Percentiles rank a stretch among this genome's conserved stretches.
These are phyloP conservation scores for Phalacrocorax pelagicus DNA, from an alignment of 2,113 vertebrate genomes.

Conservation along the genomic window DNA sequence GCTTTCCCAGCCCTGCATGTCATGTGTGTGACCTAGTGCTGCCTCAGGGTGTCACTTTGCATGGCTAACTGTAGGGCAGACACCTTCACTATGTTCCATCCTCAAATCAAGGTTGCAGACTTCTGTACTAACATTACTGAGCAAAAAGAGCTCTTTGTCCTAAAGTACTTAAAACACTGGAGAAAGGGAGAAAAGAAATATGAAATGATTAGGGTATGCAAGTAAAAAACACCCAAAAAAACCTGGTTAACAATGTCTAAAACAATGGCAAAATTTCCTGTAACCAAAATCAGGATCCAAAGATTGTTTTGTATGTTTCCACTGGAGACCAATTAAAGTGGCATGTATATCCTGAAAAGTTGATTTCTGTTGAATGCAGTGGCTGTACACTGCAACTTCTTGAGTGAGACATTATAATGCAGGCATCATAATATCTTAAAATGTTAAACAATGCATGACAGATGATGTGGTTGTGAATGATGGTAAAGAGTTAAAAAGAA, in stretches of 20 bases:
- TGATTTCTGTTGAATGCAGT: neutral
- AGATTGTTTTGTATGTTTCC: neutral
- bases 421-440: neutral
- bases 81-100: neutral
- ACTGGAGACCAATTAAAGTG: neutral
- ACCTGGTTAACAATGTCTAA: neutral
- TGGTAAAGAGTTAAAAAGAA: constrained; percentile 10
- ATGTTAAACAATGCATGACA: neutral
- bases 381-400: neutral
- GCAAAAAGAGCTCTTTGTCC: neutral
- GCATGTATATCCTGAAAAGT: neutral
- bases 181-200: neutral
- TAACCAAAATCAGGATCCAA: neutral
- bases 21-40: neutral
- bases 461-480: neutral
- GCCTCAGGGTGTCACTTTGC: neutral
- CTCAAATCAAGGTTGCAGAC: neutral
- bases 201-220: fast-evolving
- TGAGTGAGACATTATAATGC: neutral
- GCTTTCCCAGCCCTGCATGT: neutral
- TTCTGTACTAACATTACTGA: neutral
- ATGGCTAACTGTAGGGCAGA: neutral
- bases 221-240: neutral
- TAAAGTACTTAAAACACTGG: neutral
- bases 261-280: neutral